phyloP scores from a whole-genome alignment of 2,797 vertebrate genomes.

The Scomberomorus guttatus region DNA sequence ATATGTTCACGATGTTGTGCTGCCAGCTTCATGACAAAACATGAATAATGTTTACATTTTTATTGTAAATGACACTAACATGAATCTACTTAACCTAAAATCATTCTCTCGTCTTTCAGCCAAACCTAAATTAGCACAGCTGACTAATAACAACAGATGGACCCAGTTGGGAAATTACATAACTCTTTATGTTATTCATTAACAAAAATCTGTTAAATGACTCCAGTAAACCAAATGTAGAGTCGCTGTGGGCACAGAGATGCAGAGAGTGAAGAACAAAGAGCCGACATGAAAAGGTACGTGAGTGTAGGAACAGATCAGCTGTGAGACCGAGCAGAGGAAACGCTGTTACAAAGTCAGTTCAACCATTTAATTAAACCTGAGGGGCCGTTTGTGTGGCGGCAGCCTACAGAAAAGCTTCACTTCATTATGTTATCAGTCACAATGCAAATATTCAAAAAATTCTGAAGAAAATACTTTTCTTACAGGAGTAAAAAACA shows the following conservation, averaged over 20 bases:
- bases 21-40: no score
- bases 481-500: no score
- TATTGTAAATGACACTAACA: no score
- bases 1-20: no score
- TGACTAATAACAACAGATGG: conserved; percentile 2
- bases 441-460: neutral
- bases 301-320: neutral
- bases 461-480: no score
- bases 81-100: no score
- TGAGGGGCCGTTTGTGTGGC: no score
- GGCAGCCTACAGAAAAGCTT: no score
- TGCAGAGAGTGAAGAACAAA: no score
- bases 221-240: neutral
- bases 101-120: no score
- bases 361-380: conserved; percentile 26
- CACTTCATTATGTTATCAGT: neutral
- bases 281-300: neutral
- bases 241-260: neutral
- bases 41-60: no score
- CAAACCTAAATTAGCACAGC: no score
- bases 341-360: neutral
- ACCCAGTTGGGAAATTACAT: neutral
- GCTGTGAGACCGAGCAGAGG: neutral
- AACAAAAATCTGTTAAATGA: neutral
- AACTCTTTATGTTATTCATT: neutral